phyloP scores from a whole-genome alignment of 1,140 invertebrate genomes.

The Campoletis sonorensis region DNA sequence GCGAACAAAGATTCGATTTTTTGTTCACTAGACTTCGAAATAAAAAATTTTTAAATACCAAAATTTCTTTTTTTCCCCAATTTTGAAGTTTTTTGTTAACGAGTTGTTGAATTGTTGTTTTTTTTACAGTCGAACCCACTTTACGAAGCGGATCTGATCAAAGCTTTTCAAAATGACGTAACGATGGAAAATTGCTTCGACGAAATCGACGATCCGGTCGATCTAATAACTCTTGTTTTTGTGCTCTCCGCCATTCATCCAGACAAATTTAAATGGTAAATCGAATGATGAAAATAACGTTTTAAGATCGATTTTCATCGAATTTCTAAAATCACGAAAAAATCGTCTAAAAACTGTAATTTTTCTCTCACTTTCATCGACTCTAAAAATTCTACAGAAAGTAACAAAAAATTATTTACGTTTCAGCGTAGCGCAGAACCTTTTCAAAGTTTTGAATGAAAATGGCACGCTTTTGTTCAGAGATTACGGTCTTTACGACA shows the following conservation, averaged over 20 bases:
- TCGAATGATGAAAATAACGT: constrained; percentile 8
- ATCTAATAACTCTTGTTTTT: constrained; percentile 86
- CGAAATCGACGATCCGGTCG: constrained; percentile 78
- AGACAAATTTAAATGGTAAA: constrained; percentile 82
- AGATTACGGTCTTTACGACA: constrained; percentile 99
- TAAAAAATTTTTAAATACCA: too few relatives aligned
- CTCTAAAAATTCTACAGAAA: too few relatives aligned
- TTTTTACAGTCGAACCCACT: constrained; percentile 68
- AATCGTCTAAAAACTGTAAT: too few relatives aligned
- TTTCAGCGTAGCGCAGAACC: constrained; percentile 80
- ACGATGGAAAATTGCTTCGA: constrained; percentile 80
- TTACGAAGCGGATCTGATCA: constrained; percentile 82
- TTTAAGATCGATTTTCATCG: too few relatives aligned
- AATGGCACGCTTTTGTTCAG: constrained; percentile 93
- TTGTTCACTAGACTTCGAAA: too few relatives aligned
- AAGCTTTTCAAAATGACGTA: constrained; percentile 87
- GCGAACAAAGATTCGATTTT: too few relatives aligned
- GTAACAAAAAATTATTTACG: constrained; percentile 22
- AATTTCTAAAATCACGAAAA: constrained; percentile 16
- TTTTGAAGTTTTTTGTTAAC: not conserved
- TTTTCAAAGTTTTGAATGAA: constrained; percentile 84
- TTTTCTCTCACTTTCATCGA: too few relatives aligned
- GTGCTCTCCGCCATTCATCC: constrained; percentile 89
- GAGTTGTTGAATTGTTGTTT: not conserved
- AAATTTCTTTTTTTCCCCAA: too few relatives aligned